Percentiles rank a stretch among this genome's conserved stretches.
These are phyloP conservation scores for Tarsius wallacei DNA, from an alignment of 2,797 vertebrate species.

Conservation along the genomic window DNA sequence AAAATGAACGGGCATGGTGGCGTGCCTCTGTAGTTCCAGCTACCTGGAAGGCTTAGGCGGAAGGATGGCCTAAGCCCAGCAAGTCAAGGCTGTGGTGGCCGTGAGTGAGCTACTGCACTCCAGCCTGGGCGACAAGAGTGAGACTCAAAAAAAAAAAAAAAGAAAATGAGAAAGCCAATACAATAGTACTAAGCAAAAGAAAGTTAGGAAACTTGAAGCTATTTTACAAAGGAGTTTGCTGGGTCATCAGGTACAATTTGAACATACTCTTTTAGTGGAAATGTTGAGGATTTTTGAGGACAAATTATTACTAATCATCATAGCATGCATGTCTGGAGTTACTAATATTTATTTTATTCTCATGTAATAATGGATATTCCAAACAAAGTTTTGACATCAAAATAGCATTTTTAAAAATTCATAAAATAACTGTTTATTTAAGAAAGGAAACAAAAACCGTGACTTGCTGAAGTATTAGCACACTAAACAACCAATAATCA, in stretches of 20 bases:
- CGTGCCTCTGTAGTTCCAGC: too few species aligned
- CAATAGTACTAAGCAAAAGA: not conserved
- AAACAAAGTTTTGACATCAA: not conserved
- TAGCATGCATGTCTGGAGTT: not conserved
- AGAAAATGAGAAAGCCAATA: not conserved
- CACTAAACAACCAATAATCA: not conserved
- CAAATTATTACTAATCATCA: not conserved
- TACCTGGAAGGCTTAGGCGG: too few species aligned
- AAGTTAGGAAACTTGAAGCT: not conserved
- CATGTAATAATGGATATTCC: not conserved
- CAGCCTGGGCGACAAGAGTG: too few species aligned
- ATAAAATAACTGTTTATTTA: constrained; percentile 37
- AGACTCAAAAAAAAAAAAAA: too few species aligned
- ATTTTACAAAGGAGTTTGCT: not conserved
- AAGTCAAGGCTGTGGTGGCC: too few species aligned
- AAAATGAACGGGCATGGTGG: not conserved
- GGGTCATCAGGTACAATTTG: not conserved
- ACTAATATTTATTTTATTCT: not conserved
- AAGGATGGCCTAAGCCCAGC: too few species aligned
- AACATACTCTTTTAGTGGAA: constrained; percentile 17
- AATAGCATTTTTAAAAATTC: not conserved
- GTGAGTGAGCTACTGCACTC: too few species aligned
- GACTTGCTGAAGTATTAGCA: not conserved
- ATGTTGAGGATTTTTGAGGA: not conserved
- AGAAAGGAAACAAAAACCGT: not conserved